A percentile compares a stretch with the other conserved stretches of the same genome.
phyloP scores from a whole-genome alignment of 2,888 invertebrate genomes.

The Adelphocoris suturalis region DNA sequence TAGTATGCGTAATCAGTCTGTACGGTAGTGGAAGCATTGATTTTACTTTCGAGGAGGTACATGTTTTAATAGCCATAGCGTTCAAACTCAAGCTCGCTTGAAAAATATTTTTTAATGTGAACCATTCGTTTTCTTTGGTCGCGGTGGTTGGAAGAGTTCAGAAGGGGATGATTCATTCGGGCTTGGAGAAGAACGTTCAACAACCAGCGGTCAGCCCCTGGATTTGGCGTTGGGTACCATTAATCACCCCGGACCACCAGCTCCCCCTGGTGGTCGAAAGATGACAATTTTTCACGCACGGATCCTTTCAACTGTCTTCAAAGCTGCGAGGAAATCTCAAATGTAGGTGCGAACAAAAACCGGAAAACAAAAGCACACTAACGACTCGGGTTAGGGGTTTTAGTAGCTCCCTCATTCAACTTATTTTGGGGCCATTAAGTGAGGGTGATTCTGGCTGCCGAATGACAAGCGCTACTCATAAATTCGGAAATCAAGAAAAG shows the following conservation, averaged over 20 bases:
- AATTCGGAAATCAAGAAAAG: too few species aligned
- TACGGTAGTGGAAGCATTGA: too few species aligned
- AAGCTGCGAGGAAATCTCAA: background rate
- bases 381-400: background rate
- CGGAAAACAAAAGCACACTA: conserved; percentile 15
- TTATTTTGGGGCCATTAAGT: too few species aligned
- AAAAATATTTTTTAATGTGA: too few species aligned
- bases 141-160: too few species aligned
- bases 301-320: conserved; percentile 1
- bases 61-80: too few species aligned
- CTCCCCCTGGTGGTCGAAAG: background rate
- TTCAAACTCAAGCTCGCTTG: too few species aligned
- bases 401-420: background rate
- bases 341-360: conserved; percentile 19
- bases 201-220: conserved; percentile 16
- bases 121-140: too few species aligned
- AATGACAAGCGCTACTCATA: too few species aligned
- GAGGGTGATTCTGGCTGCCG: too few species aligned
- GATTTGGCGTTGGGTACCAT: background rate
- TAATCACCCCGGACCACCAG: background rate
- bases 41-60: too few species aligned
- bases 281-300: conserved; percentile 28
- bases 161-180: background rate
- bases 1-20: too few species aligned
- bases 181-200: background rate